These are phyloP conservation scores for Dendrolimus houi DNA, from an alignment of 2,888 invertebrate species.

Conservation along the genomic window DNA sequence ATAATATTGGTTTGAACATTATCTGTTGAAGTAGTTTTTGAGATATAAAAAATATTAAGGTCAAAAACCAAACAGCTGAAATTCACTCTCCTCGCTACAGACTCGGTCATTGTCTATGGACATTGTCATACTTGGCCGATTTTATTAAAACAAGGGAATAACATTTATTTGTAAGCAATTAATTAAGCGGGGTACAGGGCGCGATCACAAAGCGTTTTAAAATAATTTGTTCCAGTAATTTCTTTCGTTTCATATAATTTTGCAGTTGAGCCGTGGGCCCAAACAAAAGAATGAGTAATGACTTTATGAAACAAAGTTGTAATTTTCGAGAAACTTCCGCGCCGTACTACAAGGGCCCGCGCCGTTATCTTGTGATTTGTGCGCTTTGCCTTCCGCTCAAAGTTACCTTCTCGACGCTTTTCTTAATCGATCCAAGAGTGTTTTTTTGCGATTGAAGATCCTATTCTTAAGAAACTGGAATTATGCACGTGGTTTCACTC, in stretches of 20 bases:
- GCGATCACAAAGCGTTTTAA: slow-evolving; percentile 42
- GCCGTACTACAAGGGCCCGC: slow-evolving; percentile 40
- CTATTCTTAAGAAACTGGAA: not conserved
- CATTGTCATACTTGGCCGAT: no score
- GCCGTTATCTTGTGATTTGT: slow-evolving; percentile 57
- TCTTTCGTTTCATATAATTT: slow-evolving; percentile 65
- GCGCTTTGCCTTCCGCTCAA: slow-evolving; percentile 35
- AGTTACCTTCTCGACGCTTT: slow-evolving; percentile 3
- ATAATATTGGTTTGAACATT: no score
- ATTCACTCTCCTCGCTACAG: no score
- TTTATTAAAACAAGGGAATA: not conserved
- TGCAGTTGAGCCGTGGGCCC: slow-evolving; percentile 50
- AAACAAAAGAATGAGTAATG: slow-evolving; percentile 72
- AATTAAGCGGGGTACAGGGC: not conserved
- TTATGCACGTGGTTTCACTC: not conserved
- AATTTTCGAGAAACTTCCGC: slow-evolving; percentile 54
- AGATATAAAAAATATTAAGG: no score
- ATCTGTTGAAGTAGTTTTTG: no score
- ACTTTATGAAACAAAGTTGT: slow-evolving; percentile 67
- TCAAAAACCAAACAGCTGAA: no score
- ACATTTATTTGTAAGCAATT: not conserved
- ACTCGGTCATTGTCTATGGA: no score
- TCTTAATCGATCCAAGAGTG: slow-evolving; percentile 1
- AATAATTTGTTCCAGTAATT: slow-evolving; percentile 57
- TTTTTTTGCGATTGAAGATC: slow-evolving; percentile 1